A percentile compares a stretch with the other conserved stretches of the same genome.
phyloP scores from a whole-genome alignment of 1,140 invertebrate genomes.

The Meloidogyne hapla region DNA sequence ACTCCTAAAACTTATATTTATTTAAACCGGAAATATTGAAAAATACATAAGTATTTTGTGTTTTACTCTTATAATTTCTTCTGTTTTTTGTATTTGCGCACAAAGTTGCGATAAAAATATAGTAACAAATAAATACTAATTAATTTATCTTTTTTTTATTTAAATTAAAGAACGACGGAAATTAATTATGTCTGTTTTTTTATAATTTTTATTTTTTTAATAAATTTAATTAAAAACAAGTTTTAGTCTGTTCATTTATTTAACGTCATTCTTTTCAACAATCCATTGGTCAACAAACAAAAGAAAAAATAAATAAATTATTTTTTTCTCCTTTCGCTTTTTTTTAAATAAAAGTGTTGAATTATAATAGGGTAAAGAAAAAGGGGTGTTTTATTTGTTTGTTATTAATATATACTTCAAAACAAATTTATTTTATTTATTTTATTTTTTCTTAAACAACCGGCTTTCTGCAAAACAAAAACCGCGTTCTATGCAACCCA shows the following conservation, averaged over 20 bases:
- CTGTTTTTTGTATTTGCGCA: too few species aligned
- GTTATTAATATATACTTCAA: conserved; percentile 1
- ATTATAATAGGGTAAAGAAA: neutral
- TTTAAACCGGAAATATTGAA: neutral
- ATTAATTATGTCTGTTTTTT: neutral
- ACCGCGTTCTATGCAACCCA: neutral
- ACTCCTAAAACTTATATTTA: too few species aligned
- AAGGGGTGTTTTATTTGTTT: neutral
- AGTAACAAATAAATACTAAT: neutral
- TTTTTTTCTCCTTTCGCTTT: neutral
- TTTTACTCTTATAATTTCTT: too few species aligned
- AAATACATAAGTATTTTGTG: neutral
- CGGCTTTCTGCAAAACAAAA: neutral
- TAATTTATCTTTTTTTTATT: neutral
- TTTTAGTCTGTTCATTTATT: neutral
- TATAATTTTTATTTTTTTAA: neutral
- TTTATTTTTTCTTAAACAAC: conserved; percentile 6
- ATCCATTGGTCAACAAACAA: neutral
- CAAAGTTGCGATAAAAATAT: neutral
- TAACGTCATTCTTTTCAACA: too few species aligned
- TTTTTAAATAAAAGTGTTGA: neutral
- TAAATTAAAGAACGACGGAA: neutral
- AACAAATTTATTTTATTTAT: conserved; percentile 1
- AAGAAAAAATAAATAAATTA: neutral
- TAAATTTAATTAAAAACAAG: conserved; percentile 3